phyloP scores from a whole-genome alignment of 2,888 invertebrate species.

The Hirtodrosophila histrioides region DNA sequence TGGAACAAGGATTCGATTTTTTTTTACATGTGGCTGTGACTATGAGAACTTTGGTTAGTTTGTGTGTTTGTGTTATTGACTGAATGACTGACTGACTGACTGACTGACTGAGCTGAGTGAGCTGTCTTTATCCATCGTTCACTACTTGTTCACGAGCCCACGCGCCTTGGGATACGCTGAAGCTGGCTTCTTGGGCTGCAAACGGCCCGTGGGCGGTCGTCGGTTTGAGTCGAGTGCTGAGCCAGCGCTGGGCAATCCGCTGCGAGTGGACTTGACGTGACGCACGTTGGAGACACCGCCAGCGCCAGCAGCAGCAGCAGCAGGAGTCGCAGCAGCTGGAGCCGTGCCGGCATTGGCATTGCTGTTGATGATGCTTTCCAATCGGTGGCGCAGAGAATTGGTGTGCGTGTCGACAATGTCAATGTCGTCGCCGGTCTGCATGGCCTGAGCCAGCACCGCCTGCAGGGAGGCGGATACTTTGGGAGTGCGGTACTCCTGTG shows the following conservation, averaged over 20 bases:
- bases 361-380: conserved; percentile 84
- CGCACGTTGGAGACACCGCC: conserved; percentile 52
- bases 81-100: conserved; percentile 13
- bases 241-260: conserved; percentile 67
- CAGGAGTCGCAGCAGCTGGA: conserved; percentile 23
- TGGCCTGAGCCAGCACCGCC: conserved; percentile 84
- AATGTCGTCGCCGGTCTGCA: conserved; percentile 84
- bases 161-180: conserved; percentile 84
- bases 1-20: conserved; percentile 47
- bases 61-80: conserved; percentile 17
- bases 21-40: conserved; percentile 54
- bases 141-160: conserved; percentile 84
- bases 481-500: conserved; percentile 84
- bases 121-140: conserved; percentile 29
- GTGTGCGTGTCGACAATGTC: conserved; percentile 83
- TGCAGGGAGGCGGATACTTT: conserved; percentile 84
- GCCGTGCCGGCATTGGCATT: conserved; percentile 70
- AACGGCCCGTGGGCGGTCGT: conserved; percentile 80
- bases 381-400: conserved; percentile 82
- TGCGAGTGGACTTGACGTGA: conserved; percentile 74
- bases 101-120: conserved; percentile 19
- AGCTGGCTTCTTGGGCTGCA: conserved; percentile 82
- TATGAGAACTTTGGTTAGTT: conserved; percentile 72
- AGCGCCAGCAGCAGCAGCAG: conserved; percentile 3
- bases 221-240: conserved; percentile 82